Evolutionary conservation across 2,113 vertebrate species (phyloP).

Genomic region (Muntiacus muntjak): DNA sequence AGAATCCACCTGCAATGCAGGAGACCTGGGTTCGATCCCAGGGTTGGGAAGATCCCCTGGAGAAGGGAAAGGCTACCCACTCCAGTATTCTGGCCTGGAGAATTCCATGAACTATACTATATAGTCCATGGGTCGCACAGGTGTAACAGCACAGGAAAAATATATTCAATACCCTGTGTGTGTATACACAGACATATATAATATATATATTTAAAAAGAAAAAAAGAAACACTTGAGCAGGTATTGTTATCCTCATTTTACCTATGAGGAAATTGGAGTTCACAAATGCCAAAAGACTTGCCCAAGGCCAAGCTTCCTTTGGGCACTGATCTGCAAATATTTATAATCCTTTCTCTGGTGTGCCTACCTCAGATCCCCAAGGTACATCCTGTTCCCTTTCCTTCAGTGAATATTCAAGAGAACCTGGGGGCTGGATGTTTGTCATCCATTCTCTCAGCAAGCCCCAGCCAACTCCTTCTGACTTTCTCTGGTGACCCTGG

Average conservation of each 20-base stretch:
- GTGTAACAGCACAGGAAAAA: background rate
- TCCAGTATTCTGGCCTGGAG: background rate
- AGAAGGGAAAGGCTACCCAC: background rate
- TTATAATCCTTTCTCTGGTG: background rate
- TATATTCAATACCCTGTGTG: background rate
- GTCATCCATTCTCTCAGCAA: background rate
- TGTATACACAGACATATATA: background rate
- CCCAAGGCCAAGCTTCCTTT: background rate
- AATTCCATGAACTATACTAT: background rate
- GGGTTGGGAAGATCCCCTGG: background rate
- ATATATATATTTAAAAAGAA: background rate
- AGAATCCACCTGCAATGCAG: background rate
- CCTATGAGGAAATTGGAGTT: background rate
- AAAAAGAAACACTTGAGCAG: background rate
- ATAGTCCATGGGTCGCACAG: background rate
- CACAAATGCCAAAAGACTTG: background rate
- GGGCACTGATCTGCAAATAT: background rate
- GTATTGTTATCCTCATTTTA: background rate
- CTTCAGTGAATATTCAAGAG: background rate
- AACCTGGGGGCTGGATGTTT: background rate
- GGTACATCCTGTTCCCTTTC: background rate
- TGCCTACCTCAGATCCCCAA: background rate
- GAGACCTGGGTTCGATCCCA: background rate
- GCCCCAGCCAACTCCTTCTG: background rate
- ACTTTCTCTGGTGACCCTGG: background rate